Evolutionary conservation across 1,140 invertebrate genomes (phyloP).

Genomic region (Venturia canescens): DNA sequence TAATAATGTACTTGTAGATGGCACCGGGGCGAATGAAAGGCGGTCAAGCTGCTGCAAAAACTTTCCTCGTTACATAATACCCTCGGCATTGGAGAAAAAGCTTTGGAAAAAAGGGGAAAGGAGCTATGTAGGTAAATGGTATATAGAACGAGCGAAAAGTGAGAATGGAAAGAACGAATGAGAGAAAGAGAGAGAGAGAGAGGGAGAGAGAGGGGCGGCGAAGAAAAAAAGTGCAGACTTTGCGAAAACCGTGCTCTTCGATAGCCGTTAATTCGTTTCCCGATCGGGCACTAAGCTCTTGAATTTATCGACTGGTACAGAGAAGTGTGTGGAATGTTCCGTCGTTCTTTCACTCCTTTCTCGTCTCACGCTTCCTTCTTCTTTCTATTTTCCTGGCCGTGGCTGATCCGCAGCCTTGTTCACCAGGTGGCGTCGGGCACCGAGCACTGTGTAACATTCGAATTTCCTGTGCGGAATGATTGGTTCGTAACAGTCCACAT

Average conservation of each 20-base stretch:
- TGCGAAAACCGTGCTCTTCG: constrained; percentile 42
- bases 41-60: constrained; percentile 47
- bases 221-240: constrained; percentile 38
- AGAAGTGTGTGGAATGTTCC: constrained; percentile 14
- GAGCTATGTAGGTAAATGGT: constrained; percentile 16
- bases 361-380: background rate
- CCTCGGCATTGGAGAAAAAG: constrained; percentile 52
- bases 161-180: background rate
- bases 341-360: background rate
- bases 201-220: background rate
- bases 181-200: background rate
- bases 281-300: constrained; percentile 42
- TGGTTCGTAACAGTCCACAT: constrained; percentile 9
- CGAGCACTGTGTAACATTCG: constrained; percentile 26
- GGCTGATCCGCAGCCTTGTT: constrained; percentile 5
- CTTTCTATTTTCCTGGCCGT: no score
- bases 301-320: constrained; percentile 42
- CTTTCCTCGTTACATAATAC: constrained; percentile 55
- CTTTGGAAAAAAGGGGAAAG: constrained; percentile 39
- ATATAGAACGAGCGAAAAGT: constrained; percentile 16
- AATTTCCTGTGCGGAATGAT: constrained; percentile 23
- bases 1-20: background rate
- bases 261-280: constrained; percentile 44
- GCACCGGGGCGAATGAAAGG: constrained; percentile 48
- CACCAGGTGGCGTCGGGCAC: constrained; percentile 20